Evolutionary conservation across 1,140 invertebrate genomes (phyloP), one percentile per base, ranked within the genome.

Genomic region (Drosophila pseudoobscura): DNA sequence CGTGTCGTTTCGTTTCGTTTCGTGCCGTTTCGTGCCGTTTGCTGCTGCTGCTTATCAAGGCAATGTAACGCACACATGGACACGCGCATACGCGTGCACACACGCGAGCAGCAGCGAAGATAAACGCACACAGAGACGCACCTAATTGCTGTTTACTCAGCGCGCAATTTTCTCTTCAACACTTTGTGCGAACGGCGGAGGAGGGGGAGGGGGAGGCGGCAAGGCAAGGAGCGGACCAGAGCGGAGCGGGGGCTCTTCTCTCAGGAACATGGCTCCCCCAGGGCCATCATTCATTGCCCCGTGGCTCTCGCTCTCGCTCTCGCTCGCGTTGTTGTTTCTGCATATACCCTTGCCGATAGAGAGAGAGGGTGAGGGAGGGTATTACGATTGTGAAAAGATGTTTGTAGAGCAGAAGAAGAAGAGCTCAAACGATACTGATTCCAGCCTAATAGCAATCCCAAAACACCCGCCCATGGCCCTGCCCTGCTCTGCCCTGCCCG

Each of bases 101-200:
- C 64, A 58, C 63, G 35, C n/a, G 35, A 39, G 35, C 35, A 31
- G 29, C 29, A 39, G 35, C 35, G 35, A 26, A 66, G 47, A 66
- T 53, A 78, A 50, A 57, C 77, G 29, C 66, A 66, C 61, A 76
- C 53, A 70, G 52, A 45, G 47, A 49, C 73, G 52, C 61, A 69
- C 64, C 84, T 88, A 83, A 88, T 88, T 88, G 75, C 75, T 88
- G 79, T 88, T 88, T 88, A 76, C 76, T 55, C 72, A 70, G 62
- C 58, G 66, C 83, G 75, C 84, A 88, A 88, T 88, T 88, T 88
- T 88, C 75, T 73, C 73, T 88, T 73, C 62, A 71, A 80, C 82
- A 80, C 60, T 57, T 20, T 20, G 35, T 64, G 43, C 56, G 51
- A 75, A 43, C 6, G 15, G 4, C 1, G n/a, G 11, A 31, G 26